Evolutionary conservation across 2,888 invertebrate species (phyloP).

Genomic region (Linnaemya tessellans): DNA sequence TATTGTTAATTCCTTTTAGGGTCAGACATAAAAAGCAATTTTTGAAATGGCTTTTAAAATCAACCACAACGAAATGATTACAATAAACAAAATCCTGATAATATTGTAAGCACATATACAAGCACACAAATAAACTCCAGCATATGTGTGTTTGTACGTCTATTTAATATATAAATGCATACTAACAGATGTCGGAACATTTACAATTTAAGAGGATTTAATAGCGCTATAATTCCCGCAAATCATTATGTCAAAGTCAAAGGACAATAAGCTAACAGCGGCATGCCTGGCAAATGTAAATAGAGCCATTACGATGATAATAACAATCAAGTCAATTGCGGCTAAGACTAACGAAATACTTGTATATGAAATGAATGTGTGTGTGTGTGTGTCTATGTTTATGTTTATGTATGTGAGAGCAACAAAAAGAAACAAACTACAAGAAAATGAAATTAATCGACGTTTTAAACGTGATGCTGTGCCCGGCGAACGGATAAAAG

Average conservation of each 20-base stretch:
- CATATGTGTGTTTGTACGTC: not conserved
- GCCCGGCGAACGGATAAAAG: constrained; percentile 56
- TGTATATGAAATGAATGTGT: constrained; percentile 1
- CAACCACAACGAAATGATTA: constrained; percentile 64
- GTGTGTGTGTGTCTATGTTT: too few relatives aligned
- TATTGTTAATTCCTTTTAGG: constrained; percentile 62
- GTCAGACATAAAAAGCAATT: constrained; percentile 68
- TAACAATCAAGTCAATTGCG: constrained; percentile 22
- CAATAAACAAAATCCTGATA: constrained; percentile 43
- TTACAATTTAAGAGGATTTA: constrained; percentile 71
- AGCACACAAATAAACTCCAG: not conserved
- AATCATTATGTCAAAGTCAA: constrained; percentile 71
- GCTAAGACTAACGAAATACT: constrained; percentile 11
- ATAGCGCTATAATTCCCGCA: constrained; percentile 71
- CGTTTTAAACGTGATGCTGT: constrained; percentile 61
- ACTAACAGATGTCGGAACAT: constrained; percentile 65
- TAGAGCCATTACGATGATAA: constrained; percentile 47
- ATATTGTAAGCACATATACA: constrained; percentile 5
- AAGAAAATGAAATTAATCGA: constrained; percentile 52
- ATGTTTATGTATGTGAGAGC: not conserved
- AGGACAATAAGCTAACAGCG: constrained; percentile 66
- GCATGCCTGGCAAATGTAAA: constrained; percentile 65
- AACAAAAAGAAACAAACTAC: constrained; percentile 28
- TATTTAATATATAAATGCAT: constrained; percentile 27
- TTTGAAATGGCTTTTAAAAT: constrained; percentile 64